Percentiles rank a stretch among this genome's conserved stretches.
Evolutionary conservation across 2,888 invertebrate genomes (phyloP).

Genomic region (Drosophila planitibia): DNA sequence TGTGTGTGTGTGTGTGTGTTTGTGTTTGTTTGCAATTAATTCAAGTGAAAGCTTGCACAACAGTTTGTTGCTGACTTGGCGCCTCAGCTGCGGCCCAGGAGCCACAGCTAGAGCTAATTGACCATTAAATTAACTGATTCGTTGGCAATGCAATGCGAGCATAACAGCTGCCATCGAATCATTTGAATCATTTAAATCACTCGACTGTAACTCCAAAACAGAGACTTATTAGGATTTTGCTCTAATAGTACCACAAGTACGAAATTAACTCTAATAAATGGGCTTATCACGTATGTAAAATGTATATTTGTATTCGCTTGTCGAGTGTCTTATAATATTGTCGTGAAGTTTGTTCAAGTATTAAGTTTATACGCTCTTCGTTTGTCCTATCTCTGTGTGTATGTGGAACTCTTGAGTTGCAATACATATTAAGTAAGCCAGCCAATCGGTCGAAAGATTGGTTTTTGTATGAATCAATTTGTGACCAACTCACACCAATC

Average conservation of each 20-base stretch:
- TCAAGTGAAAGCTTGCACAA: slow-evolving; percentile 59
- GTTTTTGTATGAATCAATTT: neutral
- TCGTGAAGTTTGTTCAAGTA: neutral
- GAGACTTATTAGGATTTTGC: neutral
- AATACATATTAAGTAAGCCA: neutral
- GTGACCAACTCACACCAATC: neutral
- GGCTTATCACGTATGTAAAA: neutral
- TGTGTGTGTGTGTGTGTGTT: neutral
- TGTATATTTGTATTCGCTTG: neutral
- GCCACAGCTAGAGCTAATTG: slow-evolving; percentile 41
- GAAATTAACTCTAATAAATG: neutral
- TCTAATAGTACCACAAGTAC: neutral
- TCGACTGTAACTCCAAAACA: neutral
- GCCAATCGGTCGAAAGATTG: neutral
- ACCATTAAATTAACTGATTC: slow-evolving; percentile 30
- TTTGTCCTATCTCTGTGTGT: neutral
- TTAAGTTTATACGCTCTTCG: neutral
- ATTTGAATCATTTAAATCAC: slow-evolving; percentile 7
- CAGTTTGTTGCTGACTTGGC: slow-evolving; percentile 26
- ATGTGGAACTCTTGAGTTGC: neutral
- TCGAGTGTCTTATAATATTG: no score
- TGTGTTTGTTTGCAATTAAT: slow-evolving; percentile 49
- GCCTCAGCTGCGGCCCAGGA: slow-evolving; percentile 18
- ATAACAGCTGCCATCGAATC: slow-evolving; percentile 8
- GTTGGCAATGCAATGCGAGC: slow-evolving; percentile 7